phyloP scores from a whole-genome alignment of 2,888 invertebrate species.

The Penaeus monodon region DNA sequence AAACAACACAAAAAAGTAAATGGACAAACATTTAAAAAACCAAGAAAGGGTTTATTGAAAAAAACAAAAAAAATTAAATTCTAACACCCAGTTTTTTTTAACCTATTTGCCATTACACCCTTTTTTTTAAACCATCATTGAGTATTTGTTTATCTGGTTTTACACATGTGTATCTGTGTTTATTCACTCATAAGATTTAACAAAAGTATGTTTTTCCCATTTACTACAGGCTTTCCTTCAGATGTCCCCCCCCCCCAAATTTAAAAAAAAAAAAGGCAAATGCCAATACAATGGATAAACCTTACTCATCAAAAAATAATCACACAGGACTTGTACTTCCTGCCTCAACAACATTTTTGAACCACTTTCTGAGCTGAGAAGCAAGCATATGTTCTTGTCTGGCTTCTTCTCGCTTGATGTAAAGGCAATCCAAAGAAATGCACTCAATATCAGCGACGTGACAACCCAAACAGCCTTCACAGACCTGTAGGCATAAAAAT shows the following conservation, averaged over 20 bases:
- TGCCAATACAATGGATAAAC: neutral
- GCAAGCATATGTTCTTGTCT: conserved; percentile 71
- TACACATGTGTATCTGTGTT: conserved; percentile 5
- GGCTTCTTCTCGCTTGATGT: conserved; percentile 74
- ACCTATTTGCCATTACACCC: neutral
- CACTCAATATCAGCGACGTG: conserved; percentile 75
- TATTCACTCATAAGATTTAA: conserved; percentile 65
- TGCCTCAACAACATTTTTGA: neutral
- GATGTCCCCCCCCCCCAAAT: neutral
- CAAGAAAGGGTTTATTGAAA: no score
- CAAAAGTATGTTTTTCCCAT: neutral
- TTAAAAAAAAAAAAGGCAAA: neutral
- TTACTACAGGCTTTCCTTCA: neutral
- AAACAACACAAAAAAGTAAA: no score
- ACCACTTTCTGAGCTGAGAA: conserved; percentile 64
- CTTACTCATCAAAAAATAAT: neutral
- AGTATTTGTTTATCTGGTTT: neutral
- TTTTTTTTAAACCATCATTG: neutral
- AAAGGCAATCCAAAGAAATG: conserved; percentile 83
- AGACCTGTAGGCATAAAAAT: conserved; percentile 74
- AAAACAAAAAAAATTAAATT: neutral
- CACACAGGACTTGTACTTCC: neutral
- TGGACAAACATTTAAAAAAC: no score
- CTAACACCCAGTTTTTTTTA: neutral
- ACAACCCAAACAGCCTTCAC: conserved; percentile 79